Base-by-base conservation (phyloP, 2,797 vertebrate genomes). In the Chaunax sp. region DNA sequence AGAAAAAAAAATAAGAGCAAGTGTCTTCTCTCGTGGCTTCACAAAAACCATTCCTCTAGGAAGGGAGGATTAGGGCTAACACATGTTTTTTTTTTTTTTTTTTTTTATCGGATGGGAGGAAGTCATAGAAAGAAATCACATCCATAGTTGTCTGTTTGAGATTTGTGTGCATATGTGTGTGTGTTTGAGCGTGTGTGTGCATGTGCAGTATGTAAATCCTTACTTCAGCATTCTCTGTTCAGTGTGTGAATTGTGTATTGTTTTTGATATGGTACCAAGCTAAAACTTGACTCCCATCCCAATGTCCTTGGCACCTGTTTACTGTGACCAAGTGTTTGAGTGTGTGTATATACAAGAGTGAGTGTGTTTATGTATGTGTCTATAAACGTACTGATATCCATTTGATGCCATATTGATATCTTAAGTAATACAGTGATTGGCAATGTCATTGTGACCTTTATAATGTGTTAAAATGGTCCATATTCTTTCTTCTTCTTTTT, bases 381-480 rank as follows among this genome's bases (percentile, higher is more conserved):
- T 81, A 79, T 70, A 82, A 87, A 84, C 66, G 80, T 92, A 89
- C 80, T 80, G 85, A 90, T 90, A 86, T 89, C 87, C 90, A 82
- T 92, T 86, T 85, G 85, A 92, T 92, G 91, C 91, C 92, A 93
- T 93, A 90, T 90, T 90, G 86, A 92, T 93, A 91, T 91, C 92
- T 90, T 89, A 78, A 85, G 86, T 89, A 83, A 89, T 88, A 84
- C 86, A 80, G 85, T 88, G 81, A 88, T 88, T 81, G 81, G 87
- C 85, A 66, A 77, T 91, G 83, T 88, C 86, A 89, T 89, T 86
- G 91, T 89, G 83, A 89, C 92, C 89, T 87, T 92, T 89, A 85
- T 79, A 85, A 88, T 87, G 84, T 93, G 92, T 93, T 90, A 87
- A 91, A 85, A 81, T 78, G 72, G 83, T 91, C 82, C 83, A 85